A percentile compares a stretch with the other conserved stretches of the same genome.
These are phyloP conservation scores for Schizopygopsis malacanthus DNA, from an alignment of 2,797 vertebrate genomes.

Conservation along the genomic window DNA sequence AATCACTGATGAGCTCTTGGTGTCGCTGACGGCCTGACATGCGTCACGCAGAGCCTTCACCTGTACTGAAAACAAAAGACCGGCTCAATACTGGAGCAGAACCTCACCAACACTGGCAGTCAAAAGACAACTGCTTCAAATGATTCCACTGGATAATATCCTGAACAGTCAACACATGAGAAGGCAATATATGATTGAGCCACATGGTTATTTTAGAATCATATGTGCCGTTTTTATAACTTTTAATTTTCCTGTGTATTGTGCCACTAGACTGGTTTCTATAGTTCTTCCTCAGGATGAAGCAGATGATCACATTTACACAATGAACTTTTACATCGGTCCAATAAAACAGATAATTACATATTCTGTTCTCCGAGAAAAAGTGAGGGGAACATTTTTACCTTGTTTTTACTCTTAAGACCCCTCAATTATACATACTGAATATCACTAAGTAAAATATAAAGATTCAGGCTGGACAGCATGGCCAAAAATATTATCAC, in stretches of 20 bases:
- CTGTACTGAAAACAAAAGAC: constrained; percentile 63
- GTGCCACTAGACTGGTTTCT: not conserved
- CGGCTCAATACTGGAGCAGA: not conserved
- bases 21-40: constrained; percentile 79
- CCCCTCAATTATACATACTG: not conserved
- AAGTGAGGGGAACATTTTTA: not conserved
- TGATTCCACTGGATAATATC: not conserved
- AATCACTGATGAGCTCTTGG: constrained; percentile 79
- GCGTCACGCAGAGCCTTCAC: constrained; percentile 84
- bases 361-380: not conserved
- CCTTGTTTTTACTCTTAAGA: not conserved
- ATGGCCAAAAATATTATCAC: not conserved
- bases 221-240: not conserved
- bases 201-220: not conserved
- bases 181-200: not conserved
- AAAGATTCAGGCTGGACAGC: not conserved
- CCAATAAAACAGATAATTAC: not conserved
- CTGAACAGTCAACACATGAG: not conserved
- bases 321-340: not conserved
- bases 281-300: not conserved
- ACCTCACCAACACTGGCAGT: not conserved
- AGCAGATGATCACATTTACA: not conserved
- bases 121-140: not conserved
- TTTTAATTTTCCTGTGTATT: not conserved
- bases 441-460: not conserved